phyloP scores from a whole-genome alignment of 1,140 invertebrate genomes.

The Philaenus spumarius region DNA sequence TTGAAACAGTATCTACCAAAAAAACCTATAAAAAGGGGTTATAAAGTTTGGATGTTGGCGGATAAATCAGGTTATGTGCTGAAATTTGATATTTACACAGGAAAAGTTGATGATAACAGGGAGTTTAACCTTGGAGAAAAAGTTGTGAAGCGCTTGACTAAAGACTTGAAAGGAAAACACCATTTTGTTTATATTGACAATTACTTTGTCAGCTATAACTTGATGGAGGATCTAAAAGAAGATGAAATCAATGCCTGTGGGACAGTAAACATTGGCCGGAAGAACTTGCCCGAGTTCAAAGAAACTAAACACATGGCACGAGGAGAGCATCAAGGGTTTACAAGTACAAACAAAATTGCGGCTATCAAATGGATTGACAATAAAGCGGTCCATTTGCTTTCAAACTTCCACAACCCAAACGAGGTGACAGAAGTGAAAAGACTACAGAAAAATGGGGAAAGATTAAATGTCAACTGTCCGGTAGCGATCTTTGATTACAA shows the following conservation, averaged over 20 bases:
- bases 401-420: constrained; percentile 21
- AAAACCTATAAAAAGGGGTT: constrained; percentile 28
- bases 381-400: constrained; percentile 13
- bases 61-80: constrained; percentile 12
- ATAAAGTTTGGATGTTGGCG: constrained; percentile 26
- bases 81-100: constrained; percentile 28
- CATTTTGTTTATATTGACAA: constrained; percentile 33
- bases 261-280: constrained; percentile 24
- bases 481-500: constrained; percentile 37
- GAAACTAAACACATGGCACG: too few species aligned
- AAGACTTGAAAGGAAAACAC: constrained; percentile 14
- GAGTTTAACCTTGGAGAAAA: background rate
- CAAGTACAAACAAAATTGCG: constrained; percentile 15
- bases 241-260: constrained; percentile 25
- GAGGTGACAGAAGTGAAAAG: constrained; percentile 7
- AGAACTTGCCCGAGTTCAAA: constrained; percentile 24
- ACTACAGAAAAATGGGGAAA: constrained; percentile 24
- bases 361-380: constrained; percentile 16
- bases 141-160: constrained; percentile 21
- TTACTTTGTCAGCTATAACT: constrained; percentile 27
- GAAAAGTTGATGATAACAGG: constrained; percentile 20
- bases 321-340: constrained; percentile 26
- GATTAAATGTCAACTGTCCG: constrained; percentile 27
- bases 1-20: constrained; percentile 31
- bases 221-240: constrained; percentile 27